Conservation (phyloP, 2,113 vertebrate species). For the Erythrocercus mccallii region DNA sequence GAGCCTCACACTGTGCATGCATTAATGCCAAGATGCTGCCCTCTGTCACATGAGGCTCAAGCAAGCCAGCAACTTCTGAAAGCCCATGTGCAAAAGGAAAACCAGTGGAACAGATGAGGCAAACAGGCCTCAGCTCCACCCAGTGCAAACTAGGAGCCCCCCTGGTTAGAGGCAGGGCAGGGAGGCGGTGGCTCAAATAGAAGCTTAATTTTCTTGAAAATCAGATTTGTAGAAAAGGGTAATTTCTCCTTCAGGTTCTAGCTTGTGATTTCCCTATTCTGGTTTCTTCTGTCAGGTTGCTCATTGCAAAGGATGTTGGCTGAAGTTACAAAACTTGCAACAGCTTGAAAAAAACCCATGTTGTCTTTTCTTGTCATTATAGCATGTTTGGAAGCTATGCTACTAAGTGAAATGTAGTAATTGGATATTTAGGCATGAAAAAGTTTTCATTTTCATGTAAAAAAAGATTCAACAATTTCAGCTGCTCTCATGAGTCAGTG, state of each 20-base stretch:
- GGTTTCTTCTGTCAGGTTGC: background rate
- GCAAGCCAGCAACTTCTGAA: background rate
- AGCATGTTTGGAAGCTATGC: background rate
- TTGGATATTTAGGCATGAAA: background rate
- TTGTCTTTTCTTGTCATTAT: fast-evolving
- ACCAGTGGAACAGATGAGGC: background rate
- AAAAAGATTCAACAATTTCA: background rate
- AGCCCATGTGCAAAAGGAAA: background rate
- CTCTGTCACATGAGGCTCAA: fast-evolving
- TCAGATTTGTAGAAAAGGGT: background rate
- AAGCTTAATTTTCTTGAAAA: background rate
- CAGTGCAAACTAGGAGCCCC: background rate
- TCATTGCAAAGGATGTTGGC: background rate
- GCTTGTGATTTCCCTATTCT: background rate
- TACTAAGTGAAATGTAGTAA: background rate
- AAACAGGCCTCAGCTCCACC: background rate
- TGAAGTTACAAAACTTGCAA: background rate
- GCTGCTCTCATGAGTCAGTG: background rate
- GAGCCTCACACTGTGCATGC: fast-evolving
- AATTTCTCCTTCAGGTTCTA: background rate
- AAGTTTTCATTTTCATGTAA: background rate
- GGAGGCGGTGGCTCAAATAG: fast-evolving
- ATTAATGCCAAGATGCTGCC: fast-evolving
- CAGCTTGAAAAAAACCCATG: background rate
- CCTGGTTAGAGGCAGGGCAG: background rate